phyloP scores from a whole-genome alignment of 92 coral and sea anemone genomes.

The Scolanthus callimorphus region DNA sequence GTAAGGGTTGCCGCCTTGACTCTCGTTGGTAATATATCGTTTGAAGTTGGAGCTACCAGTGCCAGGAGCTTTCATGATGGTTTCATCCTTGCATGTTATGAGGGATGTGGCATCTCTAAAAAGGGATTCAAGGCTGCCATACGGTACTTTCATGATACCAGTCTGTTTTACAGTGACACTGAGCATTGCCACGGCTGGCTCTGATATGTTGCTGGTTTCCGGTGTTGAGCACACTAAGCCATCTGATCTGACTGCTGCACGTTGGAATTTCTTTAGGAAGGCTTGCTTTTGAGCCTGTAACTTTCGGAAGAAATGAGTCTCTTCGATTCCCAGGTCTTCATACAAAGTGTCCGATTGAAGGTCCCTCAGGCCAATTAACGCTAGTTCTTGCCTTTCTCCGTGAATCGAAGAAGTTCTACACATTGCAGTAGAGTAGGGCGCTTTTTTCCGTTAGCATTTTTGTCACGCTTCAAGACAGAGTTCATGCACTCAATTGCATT shows the following conservation, averaged over 20 bases:
- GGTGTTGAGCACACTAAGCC: conserved; percentile 2
- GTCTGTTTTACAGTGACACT: conserved; percentile 25
- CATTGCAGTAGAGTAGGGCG: no score
- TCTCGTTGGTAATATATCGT: conserved; percentile 29
- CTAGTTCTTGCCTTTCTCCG: no score
- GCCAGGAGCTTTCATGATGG: conserved; percentile 31
- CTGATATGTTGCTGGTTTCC: neutral
- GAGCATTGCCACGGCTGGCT: neutral
- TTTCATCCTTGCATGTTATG: conserved; percentile 3
- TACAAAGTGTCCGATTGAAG: no score
- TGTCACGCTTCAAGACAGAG: conserved; percentile 26
- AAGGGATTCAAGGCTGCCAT: conserved; percentile 3
- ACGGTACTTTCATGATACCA: conserved; percentile 33
- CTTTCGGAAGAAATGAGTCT: conserved; percentile 28
- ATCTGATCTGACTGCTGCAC: neutral
- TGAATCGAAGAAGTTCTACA: no score
- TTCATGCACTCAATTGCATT: conserved; percentile 47
- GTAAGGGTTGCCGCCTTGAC: conserved; percentile 11
- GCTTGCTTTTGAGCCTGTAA: conserved; percentile 20
- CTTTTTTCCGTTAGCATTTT: conserved; percentile 4
- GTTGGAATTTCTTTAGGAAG: conserved; percentile 11
- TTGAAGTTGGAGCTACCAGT: conserved; percentile 8
- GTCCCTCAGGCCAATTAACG: no score
- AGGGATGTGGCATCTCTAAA: conserved; percentile 9
- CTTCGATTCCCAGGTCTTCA: no score